These are phyloP conservation scores for Azorinus chamasolen DNA, from an alignment of 2,888 invertebrate genomes.

Conservation along the genomic window DNA sequence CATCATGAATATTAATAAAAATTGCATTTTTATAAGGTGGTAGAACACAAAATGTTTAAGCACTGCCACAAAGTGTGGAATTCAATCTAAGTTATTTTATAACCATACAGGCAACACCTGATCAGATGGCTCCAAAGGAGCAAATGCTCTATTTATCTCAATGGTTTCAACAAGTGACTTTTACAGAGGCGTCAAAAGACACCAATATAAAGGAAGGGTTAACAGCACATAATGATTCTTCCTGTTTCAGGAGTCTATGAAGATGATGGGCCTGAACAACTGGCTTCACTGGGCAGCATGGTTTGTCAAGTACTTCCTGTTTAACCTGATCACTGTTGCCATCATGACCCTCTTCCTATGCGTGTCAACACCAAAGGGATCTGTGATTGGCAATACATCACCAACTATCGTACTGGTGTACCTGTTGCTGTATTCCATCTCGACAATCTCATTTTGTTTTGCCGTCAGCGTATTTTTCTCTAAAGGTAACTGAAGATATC, in stretches of 20 bases:
- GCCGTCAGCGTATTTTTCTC: conserved; percentile 93
- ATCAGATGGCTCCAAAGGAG: no score
- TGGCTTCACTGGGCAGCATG: conserved; percentile 96
- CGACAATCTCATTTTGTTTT: conserved; percentile 92
- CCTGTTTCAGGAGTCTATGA: conserved; percentile 92
- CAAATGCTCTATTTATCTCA: no score
- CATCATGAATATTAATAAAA: no score
- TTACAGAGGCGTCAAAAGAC: no score
- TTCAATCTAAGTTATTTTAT: no score
- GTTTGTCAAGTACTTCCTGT: conserved; percentile 92
- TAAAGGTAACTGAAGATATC: conserved; percentile 88
- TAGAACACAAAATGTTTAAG: no score
- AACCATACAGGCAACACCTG: no score
- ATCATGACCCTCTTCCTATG: conserved; percentile 86
- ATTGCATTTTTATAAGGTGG: no score
- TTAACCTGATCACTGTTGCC: conserved; percentile 89
- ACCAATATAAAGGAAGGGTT: no score
- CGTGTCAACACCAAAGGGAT: conserved; percentile 70
- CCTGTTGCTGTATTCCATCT: conserved; percentile 90
- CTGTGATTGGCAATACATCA: conserved; percentile 91
- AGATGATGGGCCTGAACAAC: conserved; percentile 95
- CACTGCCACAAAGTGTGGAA: no score
- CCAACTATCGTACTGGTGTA: conserved; percentile 91
- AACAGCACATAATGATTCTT: no score
- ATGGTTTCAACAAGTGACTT: no score